A percentile compares a stretch with the other conserved stretches of the same genome.
phyloP scores from a whole-genome alignment of 2,113 vertebrate species.

The Syrrhaptes paradoxus region DNA sequence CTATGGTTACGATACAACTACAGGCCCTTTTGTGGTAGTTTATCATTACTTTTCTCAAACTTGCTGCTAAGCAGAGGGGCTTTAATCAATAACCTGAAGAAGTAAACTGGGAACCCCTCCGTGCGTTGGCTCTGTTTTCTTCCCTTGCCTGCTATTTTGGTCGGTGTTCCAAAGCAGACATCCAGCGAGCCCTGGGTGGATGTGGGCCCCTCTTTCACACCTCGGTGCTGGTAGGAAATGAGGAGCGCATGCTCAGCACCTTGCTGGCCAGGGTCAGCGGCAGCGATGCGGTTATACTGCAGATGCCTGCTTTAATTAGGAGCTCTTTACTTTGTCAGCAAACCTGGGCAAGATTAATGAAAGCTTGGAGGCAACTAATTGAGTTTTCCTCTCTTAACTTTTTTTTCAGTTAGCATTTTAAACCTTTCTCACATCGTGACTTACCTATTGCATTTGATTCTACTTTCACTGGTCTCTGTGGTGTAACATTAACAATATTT shows the following conservation, averaged over 20 bases:
- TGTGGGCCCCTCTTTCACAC: constrained; percentile 14
- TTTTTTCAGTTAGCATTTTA: neutral
- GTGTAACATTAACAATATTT: neutral
- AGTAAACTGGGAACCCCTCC: neutral
- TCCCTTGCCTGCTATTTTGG: constrained; percentile 10
- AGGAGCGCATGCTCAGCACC: neutral
- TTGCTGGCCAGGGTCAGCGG: neutral
- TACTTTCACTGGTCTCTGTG: neutral
- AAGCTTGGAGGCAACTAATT: neutral
- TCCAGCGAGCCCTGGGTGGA: neutral
- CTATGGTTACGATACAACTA: neutral
- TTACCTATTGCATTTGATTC: neutral
- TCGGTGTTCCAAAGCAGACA: neutral
- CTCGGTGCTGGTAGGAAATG: neutral
- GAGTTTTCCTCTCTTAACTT: neutral
- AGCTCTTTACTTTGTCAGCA: neutral
- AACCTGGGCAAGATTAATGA: neutral
- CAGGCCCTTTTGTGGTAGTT: neutral
- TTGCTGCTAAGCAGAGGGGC: neutral
- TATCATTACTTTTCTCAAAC: neutral
- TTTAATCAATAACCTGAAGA: neutral
- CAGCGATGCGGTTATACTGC: neutral
- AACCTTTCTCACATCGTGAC: neutral
- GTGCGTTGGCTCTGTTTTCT: neutral
- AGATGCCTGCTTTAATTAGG: constrained; percentile 32